Conservation (phyloP, 2,888 invertebrate species). For the Branchellion lobata region DNA sequence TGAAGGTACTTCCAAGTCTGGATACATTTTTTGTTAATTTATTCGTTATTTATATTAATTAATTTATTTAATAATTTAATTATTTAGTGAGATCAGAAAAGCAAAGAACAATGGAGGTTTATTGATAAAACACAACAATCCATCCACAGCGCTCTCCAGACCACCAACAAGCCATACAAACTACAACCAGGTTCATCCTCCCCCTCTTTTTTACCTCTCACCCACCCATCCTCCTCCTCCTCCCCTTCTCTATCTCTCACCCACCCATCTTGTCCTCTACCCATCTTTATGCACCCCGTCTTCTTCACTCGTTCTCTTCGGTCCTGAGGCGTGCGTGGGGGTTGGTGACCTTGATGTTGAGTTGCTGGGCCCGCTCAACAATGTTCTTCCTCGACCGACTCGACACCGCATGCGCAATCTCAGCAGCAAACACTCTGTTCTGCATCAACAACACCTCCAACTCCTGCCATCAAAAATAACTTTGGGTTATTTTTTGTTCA, state of each 20-base stretch:
- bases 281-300: not conserved
- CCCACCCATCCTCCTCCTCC: no score
- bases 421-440: slow-evolving; percentile 92
- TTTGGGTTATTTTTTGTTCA: not conserved
- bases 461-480: slow-evolving; percentile 70
- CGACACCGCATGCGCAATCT: slow-evolving; percentile 95
- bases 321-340: slow-evolving; percentile 91
- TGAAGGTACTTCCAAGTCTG: no score
- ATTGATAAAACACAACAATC: no score
- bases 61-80: no score
- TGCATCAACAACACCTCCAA: slow-evolving; percentile 98
- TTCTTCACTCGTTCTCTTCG: slow-evolving; percentile 89
- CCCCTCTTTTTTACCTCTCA: no score
- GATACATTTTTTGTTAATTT: no score
- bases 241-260: not conserved
- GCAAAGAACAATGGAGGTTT: no score
- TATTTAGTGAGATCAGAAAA: no score
- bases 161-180: no score
- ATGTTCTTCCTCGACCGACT: slow-evolving; percentile 95
- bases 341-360: slow-evolving; percentile 92
- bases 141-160: no score
- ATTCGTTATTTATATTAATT: no score
- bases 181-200: no score
- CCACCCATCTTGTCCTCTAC: not conserved
- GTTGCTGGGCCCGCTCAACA: slow-evolving; percentile 92